Base-by-base conservation (phyloP, 1,140 invertebrate genomes). In the Tachypleus tridentatus region DNA sequence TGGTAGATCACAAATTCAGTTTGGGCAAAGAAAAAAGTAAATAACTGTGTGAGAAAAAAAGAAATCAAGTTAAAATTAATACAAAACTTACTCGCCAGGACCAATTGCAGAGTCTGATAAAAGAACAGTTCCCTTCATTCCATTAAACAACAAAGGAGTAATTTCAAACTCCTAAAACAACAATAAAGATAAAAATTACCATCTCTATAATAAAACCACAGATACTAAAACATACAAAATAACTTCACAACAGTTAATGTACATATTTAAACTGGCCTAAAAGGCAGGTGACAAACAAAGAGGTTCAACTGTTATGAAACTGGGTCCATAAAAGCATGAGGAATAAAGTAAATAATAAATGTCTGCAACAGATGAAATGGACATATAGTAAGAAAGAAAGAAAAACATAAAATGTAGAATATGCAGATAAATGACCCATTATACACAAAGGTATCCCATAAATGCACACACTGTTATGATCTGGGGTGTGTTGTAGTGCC, bases 61-160 rank as follows among this genome's bases (percentile, higher is more conserved):
- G 29, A 29, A 1, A 29, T 29, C 29, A 29, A 29, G 29, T 29
- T 29, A 29, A 29, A 29, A 29, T 62, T 47, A 51, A 60, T 62
- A 4, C 8, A 62, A 47, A 60, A 11, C 64, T 58, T 64, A 68
- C 62, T 63, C 61, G 54, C 61, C 61, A 50, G 69, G 58, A 51
- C 64, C n/a, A 8, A 63, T 63, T 9, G 65, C 60, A 67, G 89
- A 83, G 3, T 84, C 81, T 2, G 88, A 81, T n/a, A 85, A 72
- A 60, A 88, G 76, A 58, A 91, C 82, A 8, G 80, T 83, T 2
- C 90, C 89, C 61, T 83, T 77, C 80, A 92, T 86, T 3, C 88
- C 87, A 64, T 89, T 82, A 67, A 85, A 80, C 10, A 76, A 77
- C 58, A 84, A 75, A 49, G 82, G 74, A 54, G 78, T 78, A 11